Evolutionary conservation across 2,797 vertebrate genomes (phyloP).

Genomic region (Tapirus indicus): DNA sequence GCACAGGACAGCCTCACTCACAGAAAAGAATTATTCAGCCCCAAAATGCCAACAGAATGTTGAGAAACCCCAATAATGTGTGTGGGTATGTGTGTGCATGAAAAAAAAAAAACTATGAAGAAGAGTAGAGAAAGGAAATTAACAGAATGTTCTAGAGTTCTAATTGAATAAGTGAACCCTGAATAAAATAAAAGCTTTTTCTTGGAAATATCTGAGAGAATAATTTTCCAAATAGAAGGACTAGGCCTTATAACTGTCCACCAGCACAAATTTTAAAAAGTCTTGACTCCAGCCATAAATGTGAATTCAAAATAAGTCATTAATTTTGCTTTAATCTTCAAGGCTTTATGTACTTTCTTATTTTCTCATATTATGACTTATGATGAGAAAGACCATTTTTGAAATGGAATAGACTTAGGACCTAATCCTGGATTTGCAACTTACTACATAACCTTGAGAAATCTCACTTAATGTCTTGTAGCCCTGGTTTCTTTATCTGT

Average conservation of each 20-base stretch:
- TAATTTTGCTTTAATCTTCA: slow-evolving; percentile 35
- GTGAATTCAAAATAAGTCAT: not conserved
- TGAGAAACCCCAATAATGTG: not conserved
- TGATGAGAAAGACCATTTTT: not conserved
- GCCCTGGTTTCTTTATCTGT: not conserved
- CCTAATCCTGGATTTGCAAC: not conserved
- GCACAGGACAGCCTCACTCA: not conserved
- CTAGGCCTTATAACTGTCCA: not conserved
- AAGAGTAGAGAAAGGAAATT: not conserved
- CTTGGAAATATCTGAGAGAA: not conserved
- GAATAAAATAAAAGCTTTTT: not conserved
- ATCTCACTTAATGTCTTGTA: slow-evolving; percentile 15
- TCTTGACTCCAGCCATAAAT: not conserved
- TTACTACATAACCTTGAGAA: not conserved
- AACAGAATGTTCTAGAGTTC: not conserved
- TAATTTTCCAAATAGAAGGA: not conserved
- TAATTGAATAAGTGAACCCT: not conserved
- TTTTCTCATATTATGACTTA: not conserved
- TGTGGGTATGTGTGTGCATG: not conserved
- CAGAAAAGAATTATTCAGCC: not conserved
- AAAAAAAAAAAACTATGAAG: not conserved
- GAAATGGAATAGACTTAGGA: slow-evolving; percentile 10
- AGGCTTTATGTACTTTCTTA: not conserved
- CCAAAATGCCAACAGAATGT: not conserved
- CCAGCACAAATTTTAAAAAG: not conserved